Evolutionary conservation across 2,113 vertebrate genomes (phyloP).

Genomic region (Dipodomys spectabilis): DNA sequence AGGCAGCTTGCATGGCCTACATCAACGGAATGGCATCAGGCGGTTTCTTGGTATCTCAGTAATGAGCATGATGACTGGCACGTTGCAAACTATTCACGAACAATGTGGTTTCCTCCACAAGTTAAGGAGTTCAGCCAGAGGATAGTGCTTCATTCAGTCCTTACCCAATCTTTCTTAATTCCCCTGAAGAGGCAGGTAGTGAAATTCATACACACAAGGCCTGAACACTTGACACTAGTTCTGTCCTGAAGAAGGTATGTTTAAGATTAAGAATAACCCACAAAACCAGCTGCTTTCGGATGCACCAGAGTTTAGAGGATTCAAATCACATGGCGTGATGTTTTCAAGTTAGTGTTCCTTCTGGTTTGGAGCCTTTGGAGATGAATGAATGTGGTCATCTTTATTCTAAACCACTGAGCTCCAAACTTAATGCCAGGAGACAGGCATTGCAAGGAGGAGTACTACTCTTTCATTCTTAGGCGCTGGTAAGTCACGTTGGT

Average conservation of each 20-base stretch:
- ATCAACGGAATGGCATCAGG: not conserved
- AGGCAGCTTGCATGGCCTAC: not conserved
- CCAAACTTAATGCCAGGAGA: constrained; percentile 55
- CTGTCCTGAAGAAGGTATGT: not conserved
- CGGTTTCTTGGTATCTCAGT: not conserved
- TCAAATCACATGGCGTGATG: constrained; percentile 21
- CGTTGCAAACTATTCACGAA: not conserved
- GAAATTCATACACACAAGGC: not conserved
- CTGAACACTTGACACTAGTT: not conserved
- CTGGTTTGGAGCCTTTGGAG: not conserved
- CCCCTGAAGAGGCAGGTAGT: not conserved
- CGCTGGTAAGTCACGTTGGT: constrained; percentile 52
- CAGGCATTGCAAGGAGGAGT: constrained; percentile 24
- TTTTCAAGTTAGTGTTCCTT: constrained; percentile 37
- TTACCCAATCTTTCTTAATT: not conserved
- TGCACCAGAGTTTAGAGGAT: not conserved
- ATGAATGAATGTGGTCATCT: constrained; percentile 41
- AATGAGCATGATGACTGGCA: not conserved
- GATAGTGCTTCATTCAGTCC: not conserved
- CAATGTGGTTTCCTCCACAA: not conserved
- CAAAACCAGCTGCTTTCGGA: constrained; percentile 2
- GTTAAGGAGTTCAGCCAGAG: not conserved
- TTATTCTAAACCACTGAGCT: constrained; percentile 57
- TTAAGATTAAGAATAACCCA: not conserved
- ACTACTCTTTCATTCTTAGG: constrained; percentile 47